A percentile compares a stretch with the other conserved stretches of the same genome.
Evolutionary conservation across 1,140 invertebrate species (phyloP).

Genomic region (Philaenus spumarius): DNA sequence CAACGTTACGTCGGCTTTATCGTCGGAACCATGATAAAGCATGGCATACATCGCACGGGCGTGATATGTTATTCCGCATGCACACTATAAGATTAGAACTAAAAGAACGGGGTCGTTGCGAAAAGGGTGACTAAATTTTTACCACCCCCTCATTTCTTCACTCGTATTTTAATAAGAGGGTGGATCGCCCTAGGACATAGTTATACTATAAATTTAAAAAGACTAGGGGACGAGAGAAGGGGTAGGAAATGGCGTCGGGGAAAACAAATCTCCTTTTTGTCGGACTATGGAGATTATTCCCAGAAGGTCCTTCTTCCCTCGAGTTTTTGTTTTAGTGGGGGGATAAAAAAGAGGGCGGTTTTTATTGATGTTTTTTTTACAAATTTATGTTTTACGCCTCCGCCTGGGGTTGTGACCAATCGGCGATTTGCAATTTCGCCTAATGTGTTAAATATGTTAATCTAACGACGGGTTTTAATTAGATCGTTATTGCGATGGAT

Average conservation of each 20-base stretch:
- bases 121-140: no score
- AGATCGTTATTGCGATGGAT: no score
- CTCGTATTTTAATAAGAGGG: conserved; percentile 1
- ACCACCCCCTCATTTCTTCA: no score
- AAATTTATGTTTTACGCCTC: conserved; percentile 14
- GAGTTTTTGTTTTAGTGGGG: neutral
- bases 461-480: no score
- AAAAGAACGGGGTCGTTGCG: no score
- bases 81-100: no score
- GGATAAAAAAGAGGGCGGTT: neutral
- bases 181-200: neutral
- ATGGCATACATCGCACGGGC: no score
- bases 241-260: conserved; percentile 9
- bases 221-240: neutral
- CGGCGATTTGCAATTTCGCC: no score
- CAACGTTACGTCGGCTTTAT: no score
- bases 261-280: conserved; percentile 18
- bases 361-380: conserved; percentile 12
- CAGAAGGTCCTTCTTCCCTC: conserved; percentile 6
- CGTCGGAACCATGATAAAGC: no score
- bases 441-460: no score
- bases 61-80: no score
- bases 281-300: conserved; percentile 14
- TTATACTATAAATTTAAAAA: conserved; percentile 14
- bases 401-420: neutral